Evolutionary conservation across 2,113 vertebrate species (phyloP).

Genomic region (Nycticorax nycticorax): DNA sequence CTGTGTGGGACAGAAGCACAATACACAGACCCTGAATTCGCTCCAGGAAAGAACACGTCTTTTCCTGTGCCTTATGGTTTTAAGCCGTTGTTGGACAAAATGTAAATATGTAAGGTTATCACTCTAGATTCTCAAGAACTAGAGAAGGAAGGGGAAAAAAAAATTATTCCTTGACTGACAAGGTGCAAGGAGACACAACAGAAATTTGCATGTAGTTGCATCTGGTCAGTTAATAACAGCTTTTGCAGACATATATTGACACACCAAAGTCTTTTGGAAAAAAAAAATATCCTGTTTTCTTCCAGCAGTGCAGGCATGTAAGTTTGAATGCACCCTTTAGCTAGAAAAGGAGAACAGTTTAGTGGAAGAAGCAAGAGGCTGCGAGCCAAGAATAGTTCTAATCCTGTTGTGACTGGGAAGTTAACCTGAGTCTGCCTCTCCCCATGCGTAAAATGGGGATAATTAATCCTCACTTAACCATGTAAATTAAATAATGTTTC

Average conservation of each 20-base stretch:
- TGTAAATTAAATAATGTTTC: conserved; percentile 66
- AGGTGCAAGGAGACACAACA: not conserved
- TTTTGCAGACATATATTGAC: not conserved
- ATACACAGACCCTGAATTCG: not conserved
- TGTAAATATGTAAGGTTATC: not conserved
- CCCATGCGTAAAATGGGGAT: conserved; percentile 62
- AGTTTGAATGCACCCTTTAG: not conserved
- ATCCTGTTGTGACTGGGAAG: conserved; percentile 22
- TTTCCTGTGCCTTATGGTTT: not conserved
- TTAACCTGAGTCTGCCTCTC: conserved; percentile 57
- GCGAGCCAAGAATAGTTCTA: conserved; percentile 28
- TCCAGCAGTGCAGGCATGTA: not conserved
- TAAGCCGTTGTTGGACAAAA: not conserved
- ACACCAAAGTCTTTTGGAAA: not conserved
- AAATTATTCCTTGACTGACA: not conserved
- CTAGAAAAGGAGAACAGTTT: not conserved
- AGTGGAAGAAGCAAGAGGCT: not conserved
- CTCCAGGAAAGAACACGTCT: not conserved
- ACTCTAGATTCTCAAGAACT: not conserved
- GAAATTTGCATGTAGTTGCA: not conserved
- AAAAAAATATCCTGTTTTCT: not conserved
- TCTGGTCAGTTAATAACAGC: not conserved
- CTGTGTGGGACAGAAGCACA: not conserved
- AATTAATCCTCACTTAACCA: conserved; percentile 68
- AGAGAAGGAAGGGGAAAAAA: not conserved